phyloP scores from a whole-genome alignment of 2,113 vertebrate species.

The Sorex fumeus region DNA sequence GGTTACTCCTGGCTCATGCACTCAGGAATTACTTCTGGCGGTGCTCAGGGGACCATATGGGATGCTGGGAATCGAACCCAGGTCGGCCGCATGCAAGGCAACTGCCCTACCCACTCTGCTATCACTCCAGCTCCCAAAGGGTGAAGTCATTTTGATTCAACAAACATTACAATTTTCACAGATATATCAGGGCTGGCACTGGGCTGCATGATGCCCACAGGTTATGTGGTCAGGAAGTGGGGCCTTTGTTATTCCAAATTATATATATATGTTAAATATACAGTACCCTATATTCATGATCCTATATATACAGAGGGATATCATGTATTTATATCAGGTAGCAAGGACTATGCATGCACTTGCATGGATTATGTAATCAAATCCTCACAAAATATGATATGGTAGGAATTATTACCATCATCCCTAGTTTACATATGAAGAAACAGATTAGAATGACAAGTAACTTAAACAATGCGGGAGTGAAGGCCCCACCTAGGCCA shows the following conservation, averaged over 20 bases:
- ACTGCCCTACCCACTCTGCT: too few species aligned
- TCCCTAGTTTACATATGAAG: constrained; percentile 35
- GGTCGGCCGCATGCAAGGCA: too few species aligned
- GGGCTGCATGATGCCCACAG: constrained; percentile 3
- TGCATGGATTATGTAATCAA: constrained; percentile 26
- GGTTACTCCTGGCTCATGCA: too few species aligned
- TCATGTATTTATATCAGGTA: too few species aligned
- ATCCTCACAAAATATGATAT: constrained; percentile 37
- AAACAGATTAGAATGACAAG: constrained; percentile 36
- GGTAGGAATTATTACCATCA: constrained; percentile 37
- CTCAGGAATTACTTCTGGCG: too few species aligned
- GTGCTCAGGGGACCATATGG: too few species aligned
- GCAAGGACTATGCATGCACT: background rate
- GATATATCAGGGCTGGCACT: background rate
- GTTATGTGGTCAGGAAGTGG: constrained; percentile 26
- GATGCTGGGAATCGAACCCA: too few species aligned
- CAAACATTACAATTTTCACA: background rate
- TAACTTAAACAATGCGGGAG: constrained; percentile 18
- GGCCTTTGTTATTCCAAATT: background rate
- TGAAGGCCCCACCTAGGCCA: background rate
- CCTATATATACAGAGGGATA: too few species aligned
- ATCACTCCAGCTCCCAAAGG: too few species aligned
- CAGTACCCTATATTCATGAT: too few species aligned
- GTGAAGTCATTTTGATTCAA: constrained; percentile 28
- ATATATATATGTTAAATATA: background rate